Conservation (phyloP, 2,888 invertebrate genomes). For the Dioctria rufipes region DNA sequence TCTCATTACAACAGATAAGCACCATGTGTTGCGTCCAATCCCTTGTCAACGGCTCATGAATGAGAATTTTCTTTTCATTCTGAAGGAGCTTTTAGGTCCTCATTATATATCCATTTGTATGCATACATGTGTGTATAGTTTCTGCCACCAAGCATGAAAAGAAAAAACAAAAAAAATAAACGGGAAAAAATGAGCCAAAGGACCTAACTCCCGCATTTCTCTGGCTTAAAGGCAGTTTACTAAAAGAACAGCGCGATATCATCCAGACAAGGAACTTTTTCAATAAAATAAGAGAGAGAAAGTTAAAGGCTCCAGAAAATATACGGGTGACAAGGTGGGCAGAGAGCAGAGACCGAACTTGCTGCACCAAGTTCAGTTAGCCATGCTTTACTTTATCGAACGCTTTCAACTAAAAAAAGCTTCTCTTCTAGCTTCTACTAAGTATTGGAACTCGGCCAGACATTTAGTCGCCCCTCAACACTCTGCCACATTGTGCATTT, state of each 20-base stretch:
- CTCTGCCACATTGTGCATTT: constrained; percentile 22
- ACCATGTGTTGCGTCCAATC: constrained; percentile 8
- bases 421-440: constrained; percentile 14
- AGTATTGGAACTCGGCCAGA: constrained; percentile 40
- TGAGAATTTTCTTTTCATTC: background rate
- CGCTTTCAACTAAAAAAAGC: constrained; percentile 39
- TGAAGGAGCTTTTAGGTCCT: background rate
- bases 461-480: constrained; percentile 49
- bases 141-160: background rate
- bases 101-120: background rate
- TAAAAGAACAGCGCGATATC: background rate
- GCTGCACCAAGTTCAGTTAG: background rate
- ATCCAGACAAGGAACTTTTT: constrained; percentile 12
- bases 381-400: background rate
- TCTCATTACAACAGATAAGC: constrained; percentile 23
- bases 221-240: background rate
- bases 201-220: background rate
- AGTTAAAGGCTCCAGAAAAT: background rate
- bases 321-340: background rate
- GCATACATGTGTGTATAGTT: background rate
- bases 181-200: background rate
- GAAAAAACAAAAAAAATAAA: background rate
- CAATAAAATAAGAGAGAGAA: background rate
- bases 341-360: background rate
- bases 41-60: constrained; percentile 13